phyloP scores from a whole-genome alignment of 2,888 invertebrate genomes.

The Agyllia agylla region DNA sequence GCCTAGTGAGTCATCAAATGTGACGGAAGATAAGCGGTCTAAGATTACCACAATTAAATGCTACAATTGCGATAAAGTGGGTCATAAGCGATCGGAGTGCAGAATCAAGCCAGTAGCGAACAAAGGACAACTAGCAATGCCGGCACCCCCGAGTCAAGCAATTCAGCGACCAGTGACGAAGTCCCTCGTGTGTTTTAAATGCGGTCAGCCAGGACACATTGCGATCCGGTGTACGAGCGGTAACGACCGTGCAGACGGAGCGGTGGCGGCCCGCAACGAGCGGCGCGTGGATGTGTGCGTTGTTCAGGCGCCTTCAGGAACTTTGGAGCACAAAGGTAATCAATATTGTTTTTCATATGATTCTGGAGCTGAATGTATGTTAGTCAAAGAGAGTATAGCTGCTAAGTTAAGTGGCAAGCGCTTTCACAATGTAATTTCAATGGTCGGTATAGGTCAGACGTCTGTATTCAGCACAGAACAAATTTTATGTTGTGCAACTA shows the following conservation, averaged over 20 bases:
- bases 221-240: conserved; percentile 26
- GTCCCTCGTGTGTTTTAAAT: conserved; percentile 28
- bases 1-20: not conserved
- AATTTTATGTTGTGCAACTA: conserved; percentile 27
- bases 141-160: too few relatives aligned
- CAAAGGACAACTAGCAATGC: too few relatives aligned
- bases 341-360: conserved; percentile 28
- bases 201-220: conserved; percentile 32
- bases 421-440: conserved; percentile 19
- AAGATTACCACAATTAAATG: conserved; percentile 24
- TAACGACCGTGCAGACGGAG: not conserved
- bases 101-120: too few relatives aligned
- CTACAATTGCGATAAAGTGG: conserved; percentile 50
- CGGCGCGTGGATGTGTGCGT: conserved; percentile 57
- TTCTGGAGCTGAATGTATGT: conserved; percentile 48
- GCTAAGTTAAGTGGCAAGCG: conserved; percentile 41
- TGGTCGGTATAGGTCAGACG: conserved; percentile 46
- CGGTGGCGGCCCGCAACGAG: not conserved
- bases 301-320: conserved; percentile 35
- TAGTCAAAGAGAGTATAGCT: conserved; percentile 43
- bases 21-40: not conserved
- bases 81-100: conserved; percentile 27
- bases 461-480: conserved; percentile 37
- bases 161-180: not conserved
- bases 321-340: conserved; percentile 46